These are phyloP conservation scores for Anastrepha obliqua DNA, from an alignment of 1,140 invertebrate genomes.

Conservation along the genomic window DNA sequence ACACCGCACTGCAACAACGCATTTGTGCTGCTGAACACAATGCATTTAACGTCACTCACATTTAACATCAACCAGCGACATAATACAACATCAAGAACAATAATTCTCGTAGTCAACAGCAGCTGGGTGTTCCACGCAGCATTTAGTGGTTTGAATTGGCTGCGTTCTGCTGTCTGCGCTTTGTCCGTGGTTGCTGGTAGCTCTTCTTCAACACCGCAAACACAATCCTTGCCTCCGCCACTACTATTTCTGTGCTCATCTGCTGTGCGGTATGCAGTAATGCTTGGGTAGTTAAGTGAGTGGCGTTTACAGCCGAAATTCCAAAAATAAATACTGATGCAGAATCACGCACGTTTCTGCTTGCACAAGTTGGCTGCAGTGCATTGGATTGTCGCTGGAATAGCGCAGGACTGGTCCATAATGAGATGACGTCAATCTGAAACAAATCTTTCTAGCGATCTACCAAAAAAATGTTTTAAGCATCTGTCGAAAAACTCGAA, in stretches of 20 bases:
- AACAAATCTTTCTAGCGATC: too few relatives aligned
- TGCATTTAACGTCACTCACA: conserved; percentile 21
- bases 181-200: background rate
- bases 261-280: background rate
- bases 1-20: background rate
- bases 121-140: conserved; percentile 21
- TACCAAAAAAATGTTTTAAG: too few relatives aligned
- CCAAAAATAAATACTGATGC: conserved; percentile 23
- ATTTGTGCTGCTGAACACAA: background rate
- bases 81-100: conserved; percentile 2
- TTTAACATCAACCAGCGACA: conserved; percentile 24
- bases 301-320: conserved; percentile 37
- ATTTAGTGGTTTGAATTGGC: conserved; percentile 3
- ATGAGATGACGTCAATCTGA: too few relatives aligned
- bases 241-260: background rate
- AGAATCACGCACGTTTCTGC: background rate
- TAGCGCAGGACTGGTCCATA: background rate
- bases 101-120: background rate
- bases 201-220: background rate
- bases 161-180: background rate
- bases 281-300: conserved; percentile 34
- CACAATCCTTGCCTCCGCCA: too few relatives aligned
- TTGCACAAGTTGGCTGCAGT: background rate
- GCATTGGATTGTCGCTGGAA: background rate
- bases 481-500: too few relatives aligned